These are phyloP conservation scores for Xanthia icteritia DNA, from an alignment of 2,888 invertebrate species.

Conservation along the genomic window DNA sequence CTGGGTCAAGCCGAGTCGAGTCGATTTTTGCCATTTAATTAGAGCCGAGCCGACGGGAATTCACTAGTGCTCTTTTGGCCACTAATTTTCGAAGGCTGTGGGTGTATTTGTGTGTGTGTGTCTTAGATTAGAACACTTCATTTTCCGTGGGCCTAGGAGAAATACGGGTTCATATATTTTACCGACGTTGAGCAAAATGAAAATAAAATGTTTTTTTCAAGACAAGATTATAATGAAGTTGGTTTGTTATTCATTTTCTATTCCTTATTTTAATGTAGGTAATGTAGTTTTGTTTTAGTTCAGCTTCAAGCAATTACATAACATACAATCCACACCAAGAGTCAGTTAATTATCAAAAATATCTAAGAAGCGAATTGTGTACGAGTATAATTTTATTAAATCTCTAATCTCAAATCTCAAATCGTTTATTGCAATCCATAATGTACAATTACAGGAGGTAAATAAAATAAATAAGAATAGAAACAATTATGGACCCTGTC, in stretches of 20 bases:
- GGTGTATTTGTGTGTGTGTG: slow-evolving; percentile 13
- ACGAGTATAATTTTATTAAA: background rate
- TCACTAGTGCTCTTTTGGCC: slow-evolving; percentile 61
- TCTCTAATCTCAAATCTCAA: no score
- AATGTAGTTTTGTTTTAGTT: background rate
- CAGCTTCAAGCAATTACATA: background rate
- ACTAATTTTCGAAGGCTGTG: slow-evolving; percentile 57
- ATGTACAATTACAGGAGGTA: no score
- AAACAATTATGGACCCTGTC: no score
- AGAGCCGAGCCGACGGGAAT: slow-evolving; percentile 70
- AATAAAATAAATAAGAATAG: no score
- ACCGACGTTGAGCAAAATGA: background rate
- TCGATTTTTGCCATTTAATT: slow-evolving; percentile 84
- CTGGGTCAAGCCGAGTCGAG: slow-evolving; percentile 73
- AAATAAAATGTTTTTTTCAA: background rate
- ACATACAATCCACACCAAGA: background rate
- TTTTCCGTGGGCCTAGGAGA: background rate
- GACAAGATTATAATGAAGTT: background rate
- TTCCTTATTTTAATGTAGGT: background rate
- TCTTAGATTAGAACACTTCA: slow-evolving; percentile 36
- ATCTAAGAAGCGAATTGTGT: no score
- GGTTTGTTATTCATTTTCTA: background rate
- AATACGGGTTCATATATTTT: background rate
- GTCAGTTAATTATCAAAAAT: background rate
- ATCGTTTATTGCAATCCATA: no score